These are phyloP conservation scores for Onchidella celtica DNA, from an alignment of 2,888 invertebrate genomes.

Conservation along the genomic window DNA sequence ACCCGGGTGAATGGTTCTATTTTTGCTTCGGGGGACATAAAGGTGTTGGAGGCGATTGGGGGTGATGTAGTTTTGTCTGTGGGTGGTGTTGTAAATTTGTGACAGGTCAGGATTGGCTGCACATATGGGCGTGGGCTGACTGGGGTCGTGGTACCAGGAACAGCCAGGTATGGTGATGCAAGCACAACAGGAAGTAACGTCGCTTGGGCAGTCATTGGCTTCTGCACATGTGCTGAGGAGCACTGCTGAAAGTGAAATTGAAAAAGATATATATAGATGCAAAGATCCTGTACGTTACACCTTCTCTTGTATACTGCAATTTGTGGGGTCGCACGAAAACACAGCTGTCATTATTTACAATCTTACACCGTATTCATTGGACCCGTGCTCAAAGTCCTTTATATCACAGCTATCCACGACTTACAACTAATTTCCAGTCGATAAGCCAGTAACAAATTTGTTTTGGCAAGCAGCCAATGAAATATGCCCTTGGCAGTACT, in stretches of 20 bases:
- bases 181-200: neutral
- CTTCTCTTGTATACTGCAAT: too few relatives aligned
- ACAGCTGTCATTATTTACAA: too few relatives aligned
- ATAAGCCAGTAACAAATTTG: too few relatives aligned
- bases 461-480: too few relatives aligned
- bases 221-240: neutral
- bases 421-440: too few relatives aligned
- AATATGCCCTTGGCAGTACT: too few relatives aligned
- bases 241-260: neutral
- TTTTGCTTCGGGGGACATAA: neutral
- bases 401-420: too few relatives aligned
- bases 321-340: too few relatives aligned
- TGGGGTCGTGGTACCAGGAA: neutral
- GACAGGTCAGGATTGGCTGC: neutral
- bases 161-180: neutral
- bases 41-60: neutral
- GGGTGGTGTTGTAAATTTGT: neutral
- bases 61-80: neutral
- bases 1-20: neutral
- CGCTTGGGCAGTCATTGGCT: neutral
- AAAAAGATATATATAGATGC: too few relatives aligned
- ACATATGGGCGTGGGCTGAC: neutral
- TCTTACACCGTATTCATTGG: too few relatives aligned
- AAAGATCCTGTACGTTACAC: too few relatives aligned
- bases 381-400: too few relatives aligned